These are phyloP conservation scores for Tragelaphus buxtoni DNA, from an alignment of 2,113 vertebrate genomes.

Conservation along the genomic window DNA sequence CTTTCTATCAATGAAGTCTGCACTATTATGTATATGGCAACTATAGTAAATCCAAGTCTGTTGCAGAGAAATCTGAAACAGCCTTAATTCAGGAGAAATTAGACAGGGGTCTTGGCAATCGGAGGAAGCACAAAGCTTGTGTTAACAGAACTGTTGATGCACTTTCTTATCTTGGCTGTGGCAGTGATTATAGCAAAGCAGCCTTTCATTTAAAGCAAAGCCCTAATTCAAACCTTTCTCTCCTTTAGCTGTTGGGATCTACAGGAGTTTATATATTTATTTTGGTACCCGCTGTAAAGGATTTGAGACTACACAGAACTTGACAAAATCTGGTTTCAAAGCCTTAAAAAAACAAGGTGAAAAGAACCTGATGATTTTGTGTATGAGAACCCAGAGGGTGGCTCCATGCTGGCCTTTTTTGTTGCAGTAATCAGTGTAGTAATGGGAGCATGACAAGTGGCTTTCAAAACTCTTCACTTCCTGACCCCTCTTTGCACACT, in stretches of 20 bases:
- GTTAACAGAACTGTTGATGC: background rate
- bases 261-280: constrained; percentile 45
- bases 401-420: background rate
- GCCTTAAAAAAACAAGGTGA: background rate
- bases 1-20: background rate
- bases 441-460: background rate
- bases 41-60: background rate
- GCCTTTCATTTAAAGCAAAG: constrained; percentile 34
- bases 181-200: background rate
- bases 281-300: background rate
- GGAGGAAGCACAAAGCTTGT: background rate
- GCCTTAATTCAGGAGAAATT: background rate
- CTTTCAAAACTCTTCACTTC: background rate
- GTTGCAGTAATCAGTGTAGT: background rate
- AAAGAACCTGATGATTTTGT: background rate
- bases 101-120: background rate
- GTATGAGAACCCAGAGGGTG: background rate
- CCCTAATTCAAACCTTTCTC: background rate
- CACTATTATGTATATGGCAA: background rate
- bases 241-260: background rate
- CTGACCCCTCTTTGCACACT: background rate
- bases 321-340: constrained; percentile 39
- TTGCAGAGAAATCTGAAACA: background rate
- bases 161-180: background rate
- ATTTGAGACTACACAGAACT: background rate